Evolutionary conservation across 2,797 vertebrate species (phyloP).

Genomic region (Gallinago nigripennis): DNA sequence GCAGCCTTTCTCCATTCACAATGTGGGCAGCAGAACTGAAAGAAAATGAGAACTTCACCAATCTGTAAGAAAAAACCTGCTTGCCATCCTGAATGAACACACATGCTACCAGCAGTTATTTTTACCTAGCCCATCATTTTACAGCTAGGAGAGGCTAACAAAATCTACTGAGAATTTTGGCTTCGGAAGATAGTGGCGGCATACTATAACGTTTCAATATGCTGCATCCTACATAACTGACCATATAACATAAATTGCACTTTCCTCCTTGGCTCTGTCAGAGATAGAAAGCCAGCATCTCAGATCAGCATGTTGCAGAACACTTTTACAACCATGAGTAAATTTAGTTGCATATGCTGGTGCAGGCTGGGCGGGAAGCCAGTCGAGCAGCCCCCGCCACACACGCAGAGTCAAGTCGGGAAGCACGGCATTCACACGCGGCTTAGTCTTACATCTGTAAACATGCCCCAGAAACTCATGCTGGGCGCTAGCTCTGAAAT

Average conservation of each 20-base stretch:
- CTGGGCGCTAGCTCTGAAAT: neutral
- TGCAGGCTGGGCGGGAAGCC: neutral
- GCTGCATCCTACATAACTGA: neutral
- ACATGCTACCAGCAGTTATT: neutral
- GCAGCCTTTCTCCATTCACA: neutral
- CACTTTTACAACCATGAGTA: neutral
- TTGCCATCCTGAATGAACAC: neutral
- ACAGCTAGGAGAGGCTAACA: neutral
- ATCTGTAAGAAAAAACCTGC: neutral
- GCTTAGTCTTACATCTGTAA: neutral
- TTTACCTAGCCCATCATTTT: neutral
- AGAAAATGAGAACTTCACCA: neutral
- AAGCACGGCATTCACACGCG: neutral
- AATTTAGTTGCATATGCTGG: neutral
- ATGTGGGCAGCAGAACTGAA: neutral
- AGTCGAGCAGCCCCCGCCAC: neutral
- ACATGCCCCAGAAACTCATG: neutral
- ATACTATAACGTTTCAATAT: rapidly evolving
- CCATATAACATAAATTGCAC: neutral
- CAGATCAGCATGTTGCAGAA: neutral
- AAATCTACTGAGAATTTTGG: neutral
- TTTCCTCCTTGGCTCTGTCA: neutral
- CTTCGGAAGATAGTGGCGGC: neutral
- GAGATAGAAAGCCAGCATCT: neutral
- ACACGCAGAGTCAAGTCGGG: neutral